These are phyloP conservation scores for Nipponacmea schrenckii DNA, from an alignment of 2,888 invertebrate genomes.

Conservation along the genomic window DNA sequence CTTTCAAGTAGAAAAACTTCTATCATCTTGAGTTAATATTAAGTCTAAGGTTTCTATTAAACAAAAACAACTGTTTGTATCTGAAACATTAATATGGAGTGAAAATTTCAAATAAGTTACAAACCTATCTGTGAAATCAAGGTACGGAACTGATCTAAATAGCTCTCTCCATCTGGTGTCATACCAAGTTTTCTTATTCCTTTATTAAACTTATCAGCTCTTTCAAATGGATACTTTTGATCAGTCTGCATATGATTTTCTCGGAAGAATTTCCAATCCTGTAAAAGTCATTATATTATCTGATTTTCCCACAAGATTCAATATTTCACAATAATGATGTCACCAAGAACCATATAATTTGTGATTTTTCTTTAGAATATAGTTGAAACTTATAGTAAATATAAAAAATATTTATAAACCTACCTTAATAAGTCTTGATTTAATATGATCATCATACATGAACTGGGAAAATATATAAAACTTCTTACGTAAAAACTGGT, in stretches of 20 bases:
- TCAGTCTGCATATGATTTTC: slow-evolving; percentile 77
- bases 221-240: slow-evolving; percentile 81
- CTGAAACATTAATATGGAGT: too few relatives aligned
- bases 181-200: slow-evolving; percentile 87
- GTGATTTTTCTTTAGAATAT: too few relatives aligned
- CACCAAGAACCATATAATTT: too few relatives aligned
- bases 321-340: too few relatives aligned
- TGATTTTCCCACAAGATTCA: too few relatives aligned
- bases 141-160: slow-evolving; percentile 91
- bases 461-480: slow-evolving; percentile 96
- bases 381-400: too few relatives aligned
- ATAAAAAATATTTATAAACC: not conserved
- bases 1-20: too few relatives aligned
- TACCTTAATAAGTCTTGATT: slow-evolving; percentile 86
- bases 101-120: slow-evolving; percentile 23
- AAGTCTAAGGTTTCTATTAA: too few relatives aligned
- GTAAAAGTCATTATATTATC: slow-evolving; percentile 22
- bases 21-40: too few relatives aligned
- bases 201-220: slow-evolving; percentile 93
- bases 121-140: slow-evolving; percentile 91
- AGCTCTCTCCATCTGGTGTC: slow-evolving; percentile 84
- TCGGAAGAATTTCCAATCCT: slow-evolving; percentile 83
- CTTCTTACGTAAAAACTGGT: slow-evolving; percentile 90
- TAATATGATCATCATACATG: slow-evolving; percentile 96
- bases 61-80: too few relatives aligned